Evolutionary conservation across 2,797 vertebrate genomes (phyloP).

Genomic region (Centroberyx gerrardi): DNA sequence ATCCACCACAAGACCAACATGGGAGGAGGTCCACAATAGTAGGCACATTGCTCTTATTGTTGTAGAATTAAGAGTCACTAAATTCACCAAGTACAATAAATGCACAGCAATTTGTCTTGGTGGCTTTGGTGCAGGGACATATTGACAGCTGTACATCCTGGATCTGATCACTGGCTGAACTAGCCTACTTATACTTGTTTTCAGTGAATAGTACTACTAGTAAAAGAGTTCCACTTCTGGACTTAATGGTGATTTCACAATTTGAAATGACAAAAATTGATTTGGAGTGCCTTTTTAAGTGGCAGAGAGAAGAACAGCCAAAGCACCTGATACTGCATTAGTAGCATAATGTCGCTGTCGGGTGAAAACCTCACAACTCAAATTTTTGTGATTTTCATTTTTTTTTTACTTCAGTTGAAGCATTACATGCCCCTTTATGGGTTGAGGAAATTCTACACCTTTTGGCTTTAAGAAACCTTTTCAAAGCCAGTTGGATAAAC

Average conservation of each 20-base stretch:
- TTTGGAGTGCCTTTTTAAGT: too few species aligned
- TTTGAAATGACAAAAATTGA: too few species aligned
- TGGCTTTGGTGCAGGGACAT: background rate
- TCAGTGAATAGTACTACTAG: background rate
- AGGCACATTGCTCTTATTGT: conserved; percentile 30
- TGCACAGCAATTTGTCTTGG: background rate
- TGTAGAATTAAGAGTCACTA: background rate
- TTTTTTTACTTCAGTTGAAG: too few species aligned
- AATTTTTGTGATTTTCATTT: too few species aligned
- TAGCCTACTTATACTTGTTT: background rate
- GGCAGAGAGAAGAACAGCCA: too few species aligned
- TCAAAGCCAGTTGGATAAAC: background rate
- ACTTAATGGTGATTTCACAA: too few species aligned
- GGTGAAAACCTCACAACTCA: too few species aligned
- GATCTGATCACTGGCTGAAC: background rate
- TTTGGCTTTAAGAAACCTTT: background rate
- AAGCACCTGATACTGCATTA: too few species aligned
- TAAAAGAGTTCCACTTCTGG: too few species aligned
- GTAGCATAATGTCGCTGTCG: too few species aligned
- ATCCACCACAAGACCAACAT: conserved; percentile 90
- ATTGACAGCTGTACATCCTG: background rate
- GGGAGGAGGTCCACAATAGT: conserved; percentile 87
- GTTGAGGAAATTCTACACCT: background rate
- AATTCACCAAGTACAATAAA: background rate
- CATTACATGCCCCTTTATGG: background rate